Base-by-base conservation (phyloP, 2,888 invertebrate genomes). In the Clepsis dumicolana region DNA sequence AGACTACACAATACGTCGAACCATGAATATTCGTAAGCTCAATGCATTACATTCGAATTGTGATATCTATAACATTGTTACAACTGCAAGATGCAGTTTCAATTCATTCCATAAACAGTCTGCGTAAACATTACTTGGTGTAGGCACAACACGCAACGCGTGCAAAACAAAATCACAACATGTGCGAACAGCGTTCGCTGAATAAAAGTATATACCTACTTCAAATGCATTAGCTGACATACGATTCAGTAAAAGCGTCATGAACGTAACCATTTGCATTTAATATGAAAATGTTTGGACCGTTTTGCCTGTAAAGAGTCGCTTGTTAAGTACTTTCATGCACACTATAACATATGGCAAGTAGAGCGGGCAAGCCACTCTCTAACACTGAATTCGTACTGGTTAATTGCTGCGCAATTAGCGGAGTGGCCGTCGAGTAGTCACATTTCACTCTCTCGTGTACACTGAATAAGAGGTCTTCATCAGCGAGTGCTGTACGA, bases 321-420 rank as follows among this genome's bases (percentile, higher is more conserved):
- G 80, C 78, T 81, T 82, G 84, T 86, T 83, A 86, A 82, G 84
- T 87, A 89, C 90, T 90, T 93, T 91, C 91, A 85, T 87, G 84
- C 84, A 84, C 85, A 83, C 85, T 87, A 90, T 89, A 91, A 89
- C 89, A 90, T 88, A 90, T 90, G 88, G 78, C 88, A 92, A 93
- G 91, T 93, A 90, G 93, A 93, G 92, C 93, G 90, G 86, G 86
- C 84, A 84, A 79, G 84, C 88, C 85, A 89, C 92, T 92, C 93
- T 92, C 91, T 91, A 48, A 90, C 85, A 84, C 84, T 84, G 85
- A 88, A 88, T 89, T 90, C 85, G 87, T 89, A 85, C 84, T 86
- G 84, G 84, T 85, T 92, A 92, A 91, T 91, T 89, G 86, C 82
- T 67, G 81, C 72, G 82, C 85, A 91, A 91, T 92, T 91, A 91